A percentile compares a stretch with the other conserved stretches of the same genome.
Evolutionary conservation across 2,888 invertebrate species (phyloP).

Genomic region (Cenopis cana): DNA sequence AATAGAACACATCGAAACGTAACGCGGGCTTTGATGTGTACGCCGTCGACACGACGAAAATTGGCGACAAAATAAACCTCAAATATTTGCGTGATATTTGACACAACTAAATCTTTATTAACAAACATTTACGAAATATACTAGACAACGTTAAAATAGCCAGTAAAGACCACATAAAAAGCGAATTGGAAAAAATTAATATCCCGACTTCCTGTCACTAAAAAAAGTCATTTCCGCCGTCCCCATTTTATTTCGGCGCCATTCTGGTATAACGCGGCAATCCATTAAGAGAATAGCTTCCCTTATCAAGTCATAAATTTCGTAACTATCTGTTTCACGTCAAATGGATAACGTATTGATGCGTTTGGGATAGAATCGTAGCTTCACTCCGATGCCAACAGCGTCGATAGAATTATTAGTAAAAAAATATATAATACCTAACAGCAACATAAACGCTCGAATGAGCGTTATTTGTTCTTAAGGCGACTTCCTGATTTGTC

Average conservation of each 20-base stretch:
- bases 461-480: not conserved
- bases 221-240: conserved; percentile 43
- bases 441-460: not conserved
- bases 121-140: conserved; percentile 2
- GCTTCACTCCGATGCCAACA: conserved; percentile 47
- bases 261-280: conserved; percentile 57
- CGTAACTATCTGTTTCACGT: conserved; percentile 60
- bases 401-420: conserved; percentile 46
- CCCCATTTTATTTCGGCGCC: conserved; percentile 46
- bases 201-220: conserved; percentile 38
- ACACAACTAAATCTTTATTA: no score
- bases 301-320: conserved; percentile 77
- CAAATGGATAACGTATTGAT: conserved; percentile 57
- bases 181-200: conserved; percentile 44
- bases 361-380: conserved; percentile 51
- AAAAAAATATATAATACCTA: not conserved
- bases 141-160: conserved; percentile 27
- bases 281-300: conserved; percentile 70
- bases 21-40: no score
- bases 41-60: no score
- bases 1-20: no score
- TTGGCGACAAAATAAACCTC: not conserved
- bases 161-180: conserved; percentile 34
- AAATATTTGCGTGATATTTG: no score
- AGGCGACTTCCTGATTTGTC: no score